Evolutionary conservation across 2,797 vertebrate genomes (phyloP).

Genomic region (Anolis apletophallus): DNA sequence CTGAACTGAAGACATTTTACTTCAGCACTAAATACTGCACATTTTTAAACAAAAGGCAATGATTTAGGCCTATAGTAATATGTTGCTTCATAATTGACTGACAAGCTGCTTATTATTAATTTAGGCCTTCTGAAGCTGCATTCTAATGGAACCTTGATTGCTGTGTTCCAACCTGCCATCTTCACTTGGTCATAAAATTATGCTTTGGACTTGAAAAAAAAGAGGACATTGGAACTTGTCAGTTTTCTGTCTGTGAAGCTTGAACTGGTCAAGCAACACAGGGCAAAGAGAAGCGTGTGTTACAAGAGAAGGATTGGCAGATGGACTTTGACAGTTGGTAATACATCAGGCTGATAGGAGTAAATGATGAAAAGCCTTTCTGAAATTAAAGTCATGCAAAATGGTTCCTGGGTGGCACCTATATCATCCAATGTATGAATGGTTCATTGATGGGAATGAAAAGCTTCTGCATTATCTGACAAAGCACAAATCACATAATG

Average conservation of each 20-base stretch:
- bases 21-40: neutral
- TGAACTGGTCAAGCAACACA: neutral
- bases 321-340: conserved; percentile 19
- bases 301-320: neutral
- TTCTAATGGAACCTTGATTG: conserved; percentile 54
- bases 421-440: neutral
- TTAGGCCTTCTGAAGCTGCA: conserved; percentile 19
- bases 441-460: neutral
- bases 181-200: conserved; percentile 15
- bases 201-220: conserved; percentile 43
- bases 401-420: neutral
- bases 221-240: conserved; percentile 22
- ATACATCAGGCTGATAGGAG: conserved; percentile 20
- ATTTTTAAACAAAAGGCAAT: conserved; percentile 28
- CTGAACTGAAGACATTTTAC: neutral
- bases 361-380: conserved; percentile 26
- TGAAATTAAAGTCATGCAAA: conserved; percentile 14
- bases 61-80: conserved; percentile 35
- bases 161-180: conserved; percentile 7
- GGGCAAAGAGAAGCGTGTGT: neutral
- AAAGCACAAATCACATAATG: neutral
- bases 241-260: conserved; percentile 22
- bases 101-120: conserved; percentile 47
- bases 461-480: conserved; percentile 1
- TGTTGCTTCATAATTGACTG: conserved; percentile 39